Percentiles rank a stretch among this genome's conserved stretches.
Conservation (phyloP, 1,140 invertebrate genomes). For the Drosophila oshimai region DNA sequence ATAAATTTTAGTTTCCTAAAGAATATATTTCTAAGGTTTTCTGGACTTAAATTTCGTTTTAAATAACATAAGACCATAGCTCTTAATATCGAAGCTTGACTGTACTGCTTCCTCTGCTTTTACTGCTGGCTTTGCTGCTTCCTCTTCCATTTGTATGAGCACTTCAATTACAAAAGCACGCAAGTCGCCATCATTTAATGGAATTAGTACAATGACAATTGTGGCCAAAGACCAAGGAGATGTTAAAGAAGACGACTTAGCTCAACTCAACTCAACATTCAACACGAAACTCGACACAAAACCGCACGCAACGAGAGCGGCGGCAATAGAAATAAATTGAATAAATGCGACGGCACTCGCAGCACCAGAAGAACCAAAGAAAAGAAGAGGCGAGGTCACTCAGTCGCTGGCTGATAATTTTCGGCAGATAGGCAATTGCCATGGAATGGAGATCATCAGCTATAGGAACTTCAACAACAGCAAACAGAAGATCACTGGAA, state of each 20-base stretch:
- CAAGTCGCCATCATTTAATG: constrained; percentile 73
- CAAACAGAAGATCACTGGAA: neutral
- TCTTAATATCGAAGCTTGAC: neutral
- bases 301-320: constrained; percentile 16
- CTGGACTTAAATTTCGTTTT: no score
- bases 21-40: no score
- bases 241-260: constrained; percentile 49
- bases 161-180: constrained; percentile 77
- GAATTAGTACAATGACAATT: constrained; percentile 80
- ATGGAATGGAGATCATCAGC: constrained; percentile 54
- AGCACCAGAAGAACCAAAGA: constrained; percentile 20
- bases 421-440: constrained; percentile 71
- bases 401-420: constrained; percentile 58
- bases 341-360: constrained; percentile 59
- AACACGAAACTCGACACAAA: constrained; percentile 18
- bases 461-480: constrained; percentile 2
- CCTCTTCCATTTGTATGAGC: constrained; percentile 39
- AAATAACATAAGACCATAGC: no score
- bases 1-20: no score
- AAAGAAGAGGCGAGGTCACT: constrained; percentile 51
- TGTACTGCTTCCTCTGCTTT: constrained; percentile 7
- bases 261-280: constrained; percentile 3
- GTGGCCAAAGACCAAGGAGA: constrained; percentile 68
- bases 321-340: constrained; percentile 78
- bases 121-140: constrained; percentile 16